Base-by-base conservation (phyloP, 1,140 invertebrate genomes). In the Dryas iulia region DNA sequence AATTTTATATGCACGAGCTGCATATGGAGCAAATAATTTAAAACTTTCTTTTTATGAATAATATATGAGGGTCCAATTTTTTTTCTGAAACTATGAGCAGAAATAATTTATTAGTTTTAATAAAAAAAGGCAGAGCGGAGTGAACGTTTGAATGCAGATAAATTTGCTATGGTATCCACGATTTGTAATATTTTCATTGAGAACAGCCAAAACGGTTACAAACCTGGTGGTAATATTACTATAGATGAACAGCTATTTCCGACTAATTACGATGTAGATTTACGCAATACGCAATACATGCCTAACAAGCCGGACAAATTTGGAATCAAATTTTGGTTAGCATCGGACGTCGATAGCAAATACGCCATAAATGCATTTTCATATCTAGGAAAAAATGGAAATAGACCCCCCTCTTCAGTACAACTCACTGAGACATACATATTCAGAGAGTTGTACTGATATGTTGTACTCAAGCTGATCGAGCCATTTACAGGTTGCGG, bases 321-420 rank as follows among this genome's bases (percentile, higher is more conserved):
- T 71, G 69, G 66, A 7, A 69, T 72, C 30, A 75, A n/a, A n/a
- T n/a, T n/a, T 64, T 75, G 69, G 73, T 30, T 75, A 3, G 23
- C 39, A 0, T 30, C 28, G 14, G 73, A 74, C 68, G 58, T 71
- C 8, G 33, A 66, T 5, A 30, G 33, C 0, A 71, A 74, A 61
- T 74, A 71, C 28, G 26, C 66, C 8, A 2, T 68, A 21, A 69
- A 69, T 63, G 66, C 33, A 11, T 66, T 71, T 58, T 66, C 69
- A 18, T 71, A 71, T 56, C 53, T 74, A 66, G 66, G 62, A 59
- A 71, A 61, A 65, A 57, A 74, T 21, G 61, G 71, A 25, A 61
- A 4, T 1, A 35, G 69, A 62, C 0, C 53, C 6, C 0, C 53
- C 6, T 25, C 35, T 60, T 28, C 26, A 28, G 26, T 28, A 28